These are phyloP conservation scores for Haliclona indistincta DNA, from an alignment of 37 sponge, comb jelly and placozoan species.

Conservation along the genomic window DNA sequence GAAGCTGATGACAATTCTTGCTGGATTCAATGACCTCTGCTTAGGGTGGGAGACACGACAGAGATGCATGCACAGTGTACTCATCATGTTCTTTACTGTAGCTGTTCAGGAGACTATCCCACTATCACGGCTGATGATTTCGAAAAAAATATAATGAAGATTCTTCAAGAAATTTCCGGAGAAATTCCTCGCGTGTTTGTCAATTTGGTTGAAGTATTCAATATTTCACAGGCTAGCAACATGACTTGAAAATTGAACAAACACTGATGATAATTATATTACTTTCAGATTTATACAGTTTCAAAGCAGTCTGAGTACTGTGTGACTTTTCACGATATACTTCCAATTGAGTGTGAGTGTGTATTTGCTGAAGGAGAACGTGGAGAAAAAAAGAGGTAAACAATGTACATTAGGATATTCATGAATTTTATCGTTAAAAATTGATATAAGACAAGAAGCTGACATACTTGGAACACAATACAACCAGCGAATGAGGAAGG, in stretches of 20 bases:
- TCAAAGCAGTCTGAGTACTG: constrained; percentile 67
- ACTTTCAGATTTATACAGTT: constrained; percentile 67
- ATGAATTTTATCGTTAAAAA: neutral
- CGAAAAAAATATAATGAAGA: constrained; percentile 47
- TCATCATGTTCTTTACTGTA: neutral
- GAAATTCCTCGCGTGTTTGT: constrained; percentile 73
- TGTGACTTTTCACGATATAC: constrained; percentile 40
- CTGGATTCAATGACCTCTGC: constrained; percentile 77
- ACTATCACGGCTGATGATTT: constrained; percentile 56
- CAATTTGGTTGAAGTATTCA: constrained; percentile 65
- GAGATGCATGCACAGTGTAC: neutral
- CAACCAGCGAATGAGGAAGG: constrained; percentile 56
- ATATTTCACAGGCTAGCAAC: constrained; percentile 63
- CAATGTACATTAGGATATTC: neutral
- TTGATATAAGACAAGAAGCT: constrained; percentile 24
- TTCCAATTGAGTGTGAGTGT: constrained; percentile 79
- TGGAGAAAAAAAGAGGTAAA: constrained; percentile 45
- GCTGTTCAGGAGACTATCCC: constrained; percentile 66
- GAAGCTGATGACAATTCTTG: constrained; percentile 71
- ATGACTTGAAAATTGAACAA: neutral
- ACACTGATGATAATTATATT: neutral
- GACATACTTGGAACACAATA: constrained; percentile 33
- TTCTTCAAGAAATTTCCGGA: constrained; percentile 47
- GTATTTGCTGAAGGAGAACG: constrained; percentile 52
- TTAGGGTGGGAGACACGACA: no score